phyloP scores from a whole-genome alignment of 2,888 invertebrate species.

The Helobdella robusta region DNA sequence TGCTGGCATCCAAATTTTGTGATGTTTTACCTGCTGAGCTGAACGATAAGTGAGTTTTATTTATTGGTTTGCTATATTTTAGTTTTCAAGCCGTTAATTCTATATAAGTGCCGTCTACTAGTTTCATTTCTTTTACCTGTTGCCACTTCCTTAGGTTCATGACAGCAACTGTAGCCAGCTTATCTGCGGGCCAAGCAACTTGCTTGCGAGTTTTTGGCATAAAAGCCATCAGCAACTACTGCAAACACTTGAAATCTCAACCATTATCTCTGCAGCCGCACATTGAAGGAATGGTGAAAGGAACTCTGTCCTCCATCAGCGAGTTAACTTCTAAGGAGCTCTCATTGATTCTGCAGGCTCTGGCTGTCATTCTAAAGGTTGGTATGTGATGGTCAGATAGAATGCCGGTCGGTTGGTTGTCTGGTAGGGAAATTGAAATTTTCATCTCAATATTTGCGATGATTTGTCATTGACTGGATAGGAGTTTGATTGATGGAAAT shows the following conservation, averaged over 20 bases:
- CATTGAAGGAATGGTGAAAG: constrained; percentile 54
- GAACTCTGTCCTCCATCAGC: constrained; percentile 54
- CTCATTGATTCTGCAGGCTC: constrained; percentile 54
- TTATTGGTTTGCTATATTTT: not conserved
- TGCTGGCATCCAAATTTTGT: constrained; percentile 55
- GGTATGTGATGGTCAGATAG: constrained; percentile 33
- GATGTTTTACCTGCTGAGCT: constrained; percentile 53
- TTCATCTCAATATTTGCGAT: too few species aligned
- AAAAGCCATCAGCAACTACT: constrained; percentile 53
- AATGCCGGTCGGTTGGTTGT: not conserved
- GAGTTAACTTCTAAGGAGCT: constrained; percentile 54
- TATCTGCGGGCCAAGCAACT: constrained; percentile 53
- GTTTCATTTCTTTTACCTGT: not conserved
- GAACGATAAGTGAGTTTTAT: constrained; percentile 44
- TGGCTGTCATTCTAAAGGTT: constrained; percentile 54
- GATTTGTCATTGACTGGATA: too few species aligned
- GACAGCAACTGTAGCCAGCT: constrained; percentile 55
- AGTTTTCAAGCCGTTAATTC: not conserved
- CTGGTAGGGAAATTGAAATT: not conserved
- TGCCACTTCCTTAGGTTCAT: constrained; percentile 48
- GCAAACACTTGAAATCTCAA: constrained; percentile 53
- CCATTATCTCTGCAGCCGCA: constrained; percentile 49
- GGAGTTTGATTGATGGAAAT: too few species aligned
- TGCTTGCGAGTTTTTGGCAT: constrained; percentile 56
- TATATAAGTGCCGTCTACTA: not conserved